Conservation (phyloP, 1,140 invertebrate genomes). For the Drosophila pseudoananassae region DNA sequence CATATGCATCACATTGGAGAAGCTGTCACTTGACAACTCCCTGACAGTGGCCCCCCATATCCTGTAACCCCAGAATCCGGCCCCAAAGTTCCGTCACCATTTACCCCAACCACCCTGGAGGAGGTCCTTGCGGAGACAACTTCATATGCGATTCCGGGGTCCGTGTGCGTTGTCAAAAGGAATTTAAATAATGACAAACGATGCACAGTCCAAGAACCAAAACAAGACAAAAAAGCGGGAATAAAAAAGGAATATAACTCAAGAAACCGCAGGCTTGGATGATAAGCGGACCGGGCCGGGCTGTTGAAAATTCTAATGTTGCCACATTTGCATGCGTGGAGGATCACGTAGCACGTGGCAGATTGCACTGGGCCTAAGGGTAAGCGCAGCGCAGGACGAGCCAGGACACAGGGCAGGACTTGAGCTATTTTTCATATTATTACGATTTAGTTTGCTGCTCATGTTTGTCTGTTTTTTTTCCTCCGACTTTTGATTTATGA, state of each 20-base stretch:
- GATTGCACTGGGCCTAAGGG: slow-evolving; percentile 60
- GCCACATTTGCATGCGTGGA: slow-evolving; percentile 81
- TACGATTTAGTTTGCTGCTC: slow-evolving; percentile 69
- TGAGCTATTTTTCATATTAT: slow-evolving; percentile 71
- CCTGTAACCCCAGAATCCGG: neutral
- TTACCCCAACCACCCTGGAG: slow-evolving; percentile 16
- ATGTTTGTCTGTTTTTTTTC: slow-evolving; percentile 7
- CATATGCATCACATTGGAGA: slow-evolving; percentile 57
- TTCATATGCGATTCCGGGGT: slow-evolving; percentile 57
- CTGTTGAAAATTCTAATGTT: slow-evolving; percentile 84
- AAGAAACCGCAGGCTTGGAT: slow-evolving; percentile 39
- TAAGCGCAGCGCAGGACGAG: slow-evolving; percentile 16
- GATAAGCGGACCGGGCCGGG: slow-evolving; percentile 33
- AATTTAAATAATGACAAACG: slow-evolving; percentile 84
- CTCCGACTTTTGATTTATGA: slow-evolving; percentile 71
- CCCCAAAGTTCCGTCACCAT: neutral
- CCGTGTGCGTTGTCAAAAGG: slow-evolving; percentile 71
- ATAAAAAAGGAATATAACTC: slow-evolving; percentile 18
- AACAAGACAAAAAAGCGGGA: slow-evolving; percentile 10
- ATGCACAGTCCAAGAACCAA: slow-evolving; percentile 46
- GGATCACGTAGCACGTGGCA: slow-evolving; percentile 77
- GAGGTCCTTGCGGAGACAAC: slow-evolving; percentile 48
- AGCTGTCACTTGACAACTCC: slow-evolving; percentile 37
- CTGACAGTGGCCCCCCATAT: slow-evolving; percentile 25
- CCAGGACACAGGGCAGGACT: slow-evolving; percentile 23